These are phyloP conservation scores for Castor canadensis DNA, from an alignment of 2,113 vertebrate species.

Conservation along the genomic window DNA sequence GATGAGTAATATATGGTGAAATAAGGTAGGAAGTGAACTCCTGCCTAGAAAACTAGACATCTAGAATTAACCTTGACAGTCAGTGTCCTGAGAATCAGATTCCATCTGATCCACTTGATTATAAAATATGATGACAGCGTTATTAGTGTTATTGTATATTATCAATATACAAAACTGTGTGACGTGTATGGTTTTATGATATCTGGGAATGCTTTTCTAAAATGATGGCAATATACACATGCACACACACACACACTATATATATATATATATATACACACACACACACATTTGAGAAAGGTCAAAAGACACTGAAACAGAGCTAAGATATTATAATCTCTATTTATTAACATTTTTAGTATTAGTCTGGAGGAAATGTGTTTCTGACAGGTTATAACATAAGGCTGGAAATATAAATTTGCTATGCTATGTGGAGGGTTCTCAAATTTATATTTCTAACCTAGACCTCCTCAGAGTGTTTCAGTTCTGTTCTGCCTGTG, in stretches of 20 bases:
- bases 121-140: background rate
- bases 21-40: background rate
- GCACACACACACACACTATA: background rate
- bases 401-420: too few species aligned
- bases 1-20: background rate
- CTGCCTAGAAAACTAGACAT: background rate
- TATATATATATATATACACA: background rate
- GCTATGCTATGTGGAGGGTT: background rate
- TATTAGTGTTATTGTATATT: conserved; percentile 21
- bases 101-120: background rate
- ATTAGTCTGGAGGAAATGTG: background rate
- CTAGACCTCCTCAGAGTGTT: background rate
- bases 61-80: background rate
- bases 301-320: background rate
- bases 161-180: background rate
- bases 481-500: background rate
- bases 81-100: background rate
- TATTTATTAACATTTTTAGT: background rate
- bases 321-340: background rate
- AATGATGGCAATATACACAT: background rate
- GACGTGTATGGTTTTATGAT: background rate
- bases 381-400: background rate
- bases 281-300: background rate
- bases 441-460: background rate
- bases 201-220: background rate